phyloP scores from a whole-genome alignment of 2,888 invertebrate species.

The Ariolimax columbianus region DNA sequence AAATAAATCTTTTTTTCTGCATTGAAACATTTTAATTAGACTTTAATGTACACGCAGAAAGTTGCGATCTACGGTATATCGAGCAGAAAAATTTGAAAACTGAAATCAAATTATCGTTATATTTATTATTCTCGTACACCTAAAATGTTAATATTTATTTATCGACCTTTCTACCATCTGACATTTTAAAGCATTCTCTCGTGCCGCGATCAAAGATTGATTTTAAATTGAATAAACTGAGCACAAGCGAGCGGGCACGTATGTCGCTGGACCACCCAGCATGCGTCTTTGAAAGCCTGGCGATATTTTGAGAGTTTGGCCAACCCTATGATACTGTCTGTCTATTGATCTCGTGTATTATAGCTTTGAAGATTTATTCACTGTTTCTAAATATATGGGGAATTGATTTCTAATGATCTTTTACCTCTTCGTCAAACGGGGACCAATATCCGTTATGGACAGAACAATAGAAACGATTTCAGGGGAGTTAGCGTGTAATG shows the following conservation, averaged over 20 bases:
- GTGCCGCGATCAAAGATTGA: neutral
- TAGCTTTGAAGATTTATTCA: neutral
- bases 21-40: too few species aligned
- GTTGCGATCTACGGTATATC: too few species aligned
- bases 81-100: too few species aligned
- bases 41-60: too few species aligned
- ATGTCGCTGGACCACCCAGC: neutral
- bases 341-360: slow-evolving; percentile 12
- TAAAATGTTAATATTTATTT: too few species aligned
- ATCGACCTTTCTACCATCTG: neutral
- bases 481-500: too few species aligned
- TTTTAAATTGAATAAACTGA: slow-evolving; percentile 29
- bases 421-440: neutral
- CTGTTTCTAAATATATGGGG: neutral
- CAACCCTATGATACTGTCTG: neutral
- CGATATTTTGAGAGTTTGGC: neutral
- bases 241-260: slow-evolving; percentile 9
- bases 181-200: neutral
- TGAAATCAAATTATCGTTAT: too few species aligned
- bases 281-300: too few species aligned
- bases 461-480: too few species aligned
- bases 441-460: neutral
- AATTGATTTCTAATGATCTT: slow-evolving; percentile 1
- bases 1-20: too few species aligned
- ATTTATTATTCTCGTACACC: too few species aligned